Conservation (phyloP, 2,888 invertebrate genomes). For the Uropetala carovei region DNA sequence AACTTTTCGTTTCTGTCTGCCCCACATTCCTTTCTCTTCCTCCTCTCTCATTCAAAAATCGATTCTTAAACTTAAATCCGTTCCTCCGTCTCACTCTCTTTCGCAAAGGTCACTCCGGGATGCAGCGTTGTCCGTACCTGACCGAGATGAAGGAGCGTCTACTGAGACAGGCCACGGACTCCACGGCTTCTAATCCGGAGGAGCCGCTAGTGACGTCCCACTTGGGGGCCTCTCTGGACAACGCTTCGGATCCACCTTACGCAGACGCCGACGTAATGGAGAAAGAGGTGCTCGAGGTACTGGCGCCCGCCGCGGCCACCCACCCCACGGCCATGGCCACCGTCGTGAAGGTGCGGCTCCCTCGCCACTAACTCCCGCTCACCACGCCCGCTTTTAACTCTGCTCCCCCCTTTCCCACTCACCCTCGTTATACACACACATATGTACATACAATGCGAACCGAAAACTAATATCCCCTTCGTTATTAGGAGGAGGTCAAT, state of each 20-base stretch:
- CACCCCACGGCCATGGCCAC: conserved; percentile 83
- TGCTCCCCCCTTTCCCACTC: neutral
- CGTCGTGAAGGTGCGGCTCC: conserved; percentile 88
- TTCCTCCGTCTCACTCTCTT: neutral
- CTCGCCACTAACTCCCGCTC: conserved; percentile 36
- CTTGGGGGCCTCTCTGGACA: conserved; percentile 76
- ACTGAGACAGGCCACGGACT: conserved; percentile 80
- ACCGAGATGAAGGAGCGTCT: conserved; percentile 96
- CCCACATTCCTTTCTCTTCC: too few species aligned
- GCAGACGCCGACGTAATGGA: conserved; percentile 67
- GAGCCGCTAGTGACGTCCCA: conserved; percentile 78
- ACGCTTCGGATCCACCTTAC: conserved; percentile 67
- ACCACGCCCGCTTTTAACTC: neutral
- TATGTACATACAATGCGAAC: too few species aligned
- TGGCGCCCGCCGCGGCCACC: conserved; percentile 74
- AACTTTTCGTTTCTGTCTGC: too few species aligned
- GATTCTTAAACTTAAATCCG: too few species aligned
- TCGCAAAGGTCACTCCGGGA: conserved; percentile 75
- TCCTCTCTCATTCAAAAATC: too few species aligned
- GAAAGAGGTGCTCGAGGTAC: conserved; percentile 68
- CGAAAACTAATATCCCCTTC: too few species aligned
- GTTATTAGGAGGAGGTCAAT: too few species aligned
- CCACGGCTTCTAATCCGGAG: conserved; percentile 80
- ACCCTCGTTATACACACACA: neutral
- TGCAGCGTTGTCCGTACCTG: conserved; percentile 93